Conservation (phyloP, 2,888 invertebrate species). For the Ferdinandea cuprea region DNA sequence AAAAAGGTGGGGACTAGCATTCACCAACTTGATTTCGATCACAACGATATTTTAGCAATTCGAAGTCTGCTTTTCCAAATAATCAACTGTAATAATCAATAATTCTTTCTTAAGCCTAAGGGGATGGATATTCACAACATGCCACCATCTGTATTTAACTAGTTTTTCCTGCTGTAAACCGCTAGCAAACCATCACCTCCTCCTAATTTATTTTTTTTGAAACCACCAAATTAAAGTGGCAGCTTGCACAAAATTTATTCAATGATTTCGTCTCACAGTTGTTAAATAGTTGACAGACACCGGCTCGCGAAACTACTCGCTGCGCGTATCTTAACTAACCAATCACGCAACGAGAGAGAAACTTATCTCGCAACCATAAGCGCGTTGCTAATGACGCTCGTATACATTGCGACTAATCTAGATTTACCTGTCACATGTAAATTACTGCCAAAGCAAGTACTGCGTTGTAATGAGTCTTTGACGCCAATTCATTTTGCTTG, state of each 20-base stretch:
- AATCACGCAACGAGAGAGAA: conserved; percentile 43
- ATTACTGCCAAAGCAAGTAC: conserved; percentile 60
- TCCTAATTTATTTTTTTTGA: conserved; percentile 1
- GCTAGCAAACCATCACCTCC: not conserved
- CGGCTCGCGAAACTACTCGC: conserved; percentile 35
- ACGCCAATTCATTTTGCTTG: conserved; percentile 65
- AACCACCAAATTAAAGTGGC: conserved; percentile 43
- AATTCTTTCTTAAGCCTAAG: too few species aligned
- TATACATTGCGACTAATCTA: conserved; percentile 72
- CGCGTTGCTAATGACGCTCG: conserved; percentile 69
- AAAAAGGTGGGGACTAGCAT: too few species aligned
- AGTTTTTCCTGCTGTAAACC: not conserved
- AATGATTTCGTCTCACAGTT: conserved; percentile 64
- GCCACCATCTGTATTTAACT: too few species aligned
- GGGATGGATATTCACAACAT: too few species aligned
- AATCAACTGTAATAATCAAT: too few species aligned
- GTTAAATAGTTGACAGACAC: conserved; percentile 67
- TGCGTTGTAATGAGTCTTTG: conserved; percentile 66
- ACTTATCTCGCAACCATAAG: conserved; percentile 57
- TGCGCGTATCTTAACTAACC: conserved; percentile 57
- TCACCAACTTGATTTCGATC: too few species aligned
- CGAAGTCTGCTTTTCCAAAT: too few species aligned
- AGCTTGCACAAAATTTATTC: conserved; percentile 59
- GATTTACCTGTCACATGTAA: conserved; percentile 73
- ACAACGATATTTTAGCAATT: too few species aligned